Percentiles rank a stretch among this genome's conserved stretches.
phyloP scores from a whole-genome alignment of 1,140 invertebrate species.

The Polyergus mexicanus region DNA sequence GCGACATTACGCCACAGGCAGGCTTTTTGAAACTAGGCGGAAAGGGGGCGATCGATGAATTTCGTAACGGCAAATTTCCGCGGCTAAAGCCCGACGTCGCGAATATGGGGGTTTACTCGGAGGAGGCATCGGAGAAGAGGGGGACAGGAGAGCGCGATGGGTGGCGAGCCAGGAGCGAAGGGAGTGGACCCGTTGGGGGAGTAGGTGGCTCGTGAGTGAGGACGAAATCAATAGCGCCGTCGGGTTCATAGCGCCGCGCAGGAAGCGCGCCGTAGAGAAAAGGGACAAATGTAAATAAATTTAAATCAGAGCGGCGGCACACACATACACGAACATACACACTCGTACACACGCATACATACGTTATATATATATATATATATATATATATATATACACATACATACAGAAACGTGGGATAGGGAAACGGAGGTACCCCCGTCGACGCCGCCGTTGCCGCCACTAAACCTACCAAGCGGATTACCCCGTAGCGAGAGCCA shows the following conservation, averaged over 20 bases:
- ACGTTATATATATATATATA: no score
- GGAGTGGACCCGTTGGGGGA: conserved; percentile 49
- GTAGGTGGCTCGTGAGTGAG: conserved; percentile 74
- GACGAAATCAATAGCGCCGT: conserved; percentile 78
- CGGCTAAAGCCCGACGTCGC: conserved; percentile 68
- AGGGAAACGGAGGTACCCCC: conserved; percentile 58
- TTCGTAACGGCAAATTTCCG: conserved; percentile 77
- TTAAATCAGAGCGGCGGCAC: conserved; percentile 73
- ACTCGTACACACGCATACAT: no score
- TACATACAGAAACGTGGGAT: conserved; percentile 6
- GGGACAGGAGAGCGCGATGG: conserved; percentile 38
- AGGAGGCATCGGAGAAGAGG: background rate
- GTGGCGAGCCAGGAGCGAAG: conserved; percentile 58
- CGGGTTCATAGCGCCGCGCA: conserved; percentile 74
- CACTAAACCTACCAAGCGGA: conserved; percentile 73
- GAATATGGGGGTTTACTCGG: conserved; percentile 44
- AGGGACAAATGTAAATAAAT: conserved; percentile 81
- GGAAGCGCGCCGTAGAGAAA: conserved; percentile 74
- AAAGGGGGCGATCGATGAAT: conserved; percentile 74
- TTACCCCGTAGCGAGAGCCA: conserved; percentile 68
- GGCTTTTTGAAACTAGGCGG: conserved; percentile 49
- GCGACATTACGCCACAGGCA: background rate
- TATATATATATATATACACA: no score
- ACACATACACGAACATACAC: background rate
- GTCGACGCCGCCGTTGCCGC: conserved; percentile 1